A percentile compares a stretch with the other conserved stretches of the same genome.
phyloP scores from a whole-genome alignment of 2,113 vertebrate genomes.

The Lipotes vexillifer region DNA sequence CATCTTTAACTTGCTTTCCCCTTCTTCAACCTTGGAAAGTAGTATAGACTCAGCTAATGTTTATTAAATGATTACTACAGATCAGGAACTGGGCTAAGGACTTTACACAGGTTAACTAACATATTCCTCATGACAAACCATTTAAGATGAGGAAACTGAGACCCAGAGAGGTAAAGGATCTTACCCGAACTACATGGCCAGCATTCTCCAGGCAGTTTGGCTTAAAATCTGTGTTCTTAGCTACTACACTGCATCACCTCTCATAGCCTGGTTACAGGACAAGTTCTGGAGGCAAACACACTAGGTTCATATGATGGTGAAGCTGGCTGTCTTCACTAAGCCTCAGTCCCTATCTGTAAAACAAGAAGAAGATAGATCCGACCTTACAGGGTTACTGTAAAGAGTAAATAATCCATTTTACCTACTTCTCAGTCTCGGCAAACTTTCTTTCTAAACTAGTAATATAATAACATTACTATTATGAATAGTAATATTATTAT shows the following conservation, averaged over 20 bases:
- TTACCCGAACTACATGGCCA: not conserved
- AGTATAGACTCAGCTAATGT: not conserved
- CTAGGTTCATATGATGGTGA: not conserved
- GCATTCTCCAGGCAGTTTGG: not conserved
- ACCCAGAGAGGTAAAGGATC: not conserved
- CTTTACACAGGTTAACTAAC: not conserved
- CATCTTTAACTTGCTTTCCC: not conserved
- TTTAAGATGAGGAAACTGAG: not conserved
- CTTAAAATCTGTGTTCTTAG: not conserved
- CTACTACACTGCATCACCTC: accelerated
- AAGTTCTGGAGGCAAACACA: not conserved
- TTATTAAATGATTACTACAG: not conserved
- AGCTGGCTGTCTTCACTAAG: not conserved
- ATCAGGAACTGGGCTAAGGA: not conserved
- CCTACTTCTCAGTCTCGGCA: not conserved
- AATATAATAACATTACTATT: too few species aligned
- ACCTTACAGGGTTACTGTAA: not conserved
- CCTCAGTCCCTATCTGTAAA: not conserved
- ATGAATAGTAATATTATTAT: too few species aligned
- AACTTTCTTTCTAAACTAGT: not conserved
- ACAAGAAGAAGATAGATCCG: not conserved
- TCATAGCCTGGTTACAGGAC: not conserved
- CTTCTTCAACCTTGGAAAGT: not conserved
- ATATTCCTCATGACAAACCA: not conserved
- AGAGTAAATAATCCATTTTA: not conserved